Evolutionary conservation across 2,888 invertebrate species (phyloP).

Genomic region (Morinoia aosen): DNA sequence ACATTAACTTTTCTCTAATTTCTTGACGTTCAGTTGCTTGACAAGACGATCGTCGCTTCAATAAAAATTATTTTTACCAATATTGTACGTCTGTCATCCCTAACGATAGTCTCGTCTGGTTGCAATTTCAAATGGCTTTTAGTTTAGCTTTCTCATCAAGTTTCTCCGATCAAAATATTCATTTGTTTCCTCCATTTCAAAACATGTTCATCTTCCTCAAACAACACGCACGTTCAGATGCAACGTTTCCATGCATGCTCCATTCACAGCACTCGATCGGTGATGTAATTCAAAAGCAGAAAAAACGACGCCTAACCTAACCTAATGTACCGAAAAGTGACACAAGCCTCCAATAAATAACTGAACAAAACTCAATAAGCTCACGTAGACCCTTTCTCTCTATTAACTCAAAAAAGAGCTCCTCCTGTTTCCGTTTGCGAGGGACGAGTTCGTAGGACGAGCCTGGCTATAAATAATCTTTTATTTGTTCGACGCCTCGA

Average conservation of each 20-base stretch:
- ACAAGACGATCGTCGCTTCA: not conserved
- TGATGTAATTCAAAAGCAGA: not conserved
- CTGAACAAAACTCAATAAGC: slow-evolving; percentile 40
- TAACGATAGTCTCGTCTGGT: not conserved
- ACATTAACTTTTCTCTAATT: not conserved
- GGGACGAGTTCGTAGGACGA: not conserved
- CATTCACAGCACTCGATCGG: not conserved
- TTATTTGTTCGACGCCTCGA: not conserved
- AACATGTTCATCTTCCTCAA: not conserved
- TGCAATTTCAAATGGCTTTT: not conserved
- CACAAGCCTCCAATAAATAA: slow-evolving; percentile 52
- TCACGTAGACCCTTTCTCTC: slow-evolving; percentile 32
- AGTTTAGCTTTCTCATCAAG: not conserved
- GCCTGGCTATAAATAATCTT: slow-evolving; percentile 23
- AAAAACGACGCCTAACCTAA: slow-evolving; percentile 39
- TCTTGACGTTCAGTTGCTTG: not conserved
- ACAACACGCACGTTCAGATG: not conserved
- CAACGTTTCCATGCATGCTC: not conserved
- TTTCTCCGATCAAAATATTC: not conserved
- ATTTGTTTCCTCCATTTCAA: not conserved
- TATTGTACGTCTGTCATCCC: no score
- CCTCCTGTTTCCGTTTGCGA: not conserved
- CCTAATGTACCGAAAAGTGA: slow-evolving; percentile 51
- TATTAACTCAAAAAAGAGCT: slow-evolving; percentile 46
- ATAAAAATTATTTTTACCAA: not conserved